phyloP scores from a whole-genome alignment of 2,113 vertebrate species.

The Hiodon tergisus region DNA sequence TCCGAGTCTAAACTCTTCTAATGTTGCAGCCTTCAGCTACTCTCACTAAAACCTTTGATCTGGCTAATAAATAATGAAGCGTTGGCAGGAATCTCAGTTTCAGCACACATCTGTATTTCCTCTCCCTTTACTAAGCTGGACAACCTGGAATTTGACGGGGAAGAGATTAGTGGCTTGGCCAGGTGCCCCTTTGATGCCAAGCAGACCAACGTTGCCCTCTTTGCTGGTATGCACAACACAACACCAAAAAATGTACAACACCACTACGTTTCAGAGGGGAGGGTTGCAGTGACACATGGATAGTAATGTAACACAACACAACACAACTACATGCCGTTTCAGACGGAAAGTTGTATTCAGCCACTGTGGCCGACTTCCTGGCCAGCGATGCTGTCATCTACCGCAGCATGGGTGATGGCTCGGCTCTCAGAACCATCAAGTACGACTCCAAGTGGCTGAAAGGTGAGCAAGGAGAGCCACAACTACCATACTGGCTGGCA shows the following conservation, averaged over 20 bases:
- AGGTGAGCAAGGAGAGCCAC: constrained; percentile 64
- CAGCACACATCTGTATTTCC: constrained; percentile 4
- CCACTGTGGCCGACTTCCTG: constrained; percentile 96
- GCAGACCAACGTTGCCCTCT: constrained; percentile 98
- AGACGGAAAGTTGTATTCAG: constrained; percentile 96
- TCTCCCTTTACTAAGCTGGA: constrained; percentile 75
- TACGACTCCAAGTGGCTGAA: constrained; percentile 99
- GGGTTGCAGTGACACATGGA: constrained; percentile 26
- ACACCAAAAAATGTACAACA: not conserved
- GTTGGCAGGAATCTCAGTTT: not conserved
- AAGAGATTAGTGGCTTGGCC: constrained; percentile 97
- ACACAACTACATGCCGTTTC: constrained; percentile 32
- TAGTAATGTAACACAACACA: no score
- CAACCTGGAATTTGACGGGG: constrained; percentile 95
- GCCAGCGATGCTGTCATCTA: constrained; percentile 97
- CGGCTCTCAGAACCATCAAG: constrained; percentile 93
- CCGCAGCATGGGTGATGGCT: constrained; percentile 96
- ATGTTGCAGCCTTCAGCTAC: no score
- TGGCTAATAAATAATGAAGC: not conserved
- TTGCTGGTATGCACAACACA: constrained; percentile 80
- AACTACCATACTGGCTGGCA: not conserved
- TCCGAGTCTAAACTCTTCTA: no score
- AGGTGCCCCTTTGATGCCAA: constrained; percentile 96
- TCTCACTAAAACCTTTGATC: no score
- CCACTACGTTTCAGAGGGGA: not conserved